Evolutionary conservation across 2,797 vertebrate species (phyloP), one percentile per base, ranked within the genome.

Genomic region (Meriones psammophilus): DNA sequence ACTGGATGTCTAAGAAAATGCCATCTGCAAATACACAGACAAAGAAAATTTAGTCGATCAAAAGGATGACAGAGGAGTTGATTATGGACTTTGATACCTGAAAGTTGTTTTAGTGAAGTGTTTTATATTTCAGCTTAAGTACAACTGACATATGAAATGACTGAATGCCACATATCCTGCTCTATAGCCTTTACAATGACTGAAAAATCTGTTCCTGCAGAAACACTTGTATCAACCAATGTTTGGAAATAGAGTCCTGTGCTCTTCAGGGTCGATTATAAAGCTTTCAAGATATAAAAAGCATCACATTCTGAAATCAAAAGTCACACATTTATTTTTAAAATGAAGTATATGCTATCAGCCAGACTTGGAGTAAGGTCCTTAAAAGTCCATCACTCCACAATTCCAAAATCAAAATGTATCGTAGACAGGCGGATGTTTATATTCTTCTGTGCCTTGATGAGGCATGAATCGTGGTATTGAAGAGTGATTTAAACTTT

Each of bases 261-360:
- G 30, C 39, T 77, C 39, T 91, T 56, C 46, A 24, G 81, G 26
- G 73, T 68, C 4, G 13, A 42, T 54, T 39, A 76, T 24, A 93
- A 80, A 91, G 56, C 60, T 77, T 88, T 18, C 13, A 74, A 56
- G 39, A 54, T 33, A 8, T 68, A 79, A 39, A 28, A 33, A 71
- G 18, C 15, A 86, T 79, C 26, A 91, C 18, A 36, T 89, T 93
- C 84, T 50, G 50, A 94, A 87, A 77, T n/a, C 26, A 76, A 73
- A 94, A 89, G 3, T 60, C 15, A 95, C 78, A 24, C 26, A 46
- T 33, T 76, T 92, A 22, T 91, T 85, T 88, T 22, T 89, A 91
- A 80, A 84, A 73, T 8, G 58, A 64, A 58, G 62, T 24, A 10
- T 7, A 58, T 62, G 76, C 13, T 92, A 64, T 78, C 85, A 33